These are phyloP conservation scores for Poecilia wingei DNA, from an alignment of 2,797 vertebrate species.

Conservation along the genomic window DNA sequence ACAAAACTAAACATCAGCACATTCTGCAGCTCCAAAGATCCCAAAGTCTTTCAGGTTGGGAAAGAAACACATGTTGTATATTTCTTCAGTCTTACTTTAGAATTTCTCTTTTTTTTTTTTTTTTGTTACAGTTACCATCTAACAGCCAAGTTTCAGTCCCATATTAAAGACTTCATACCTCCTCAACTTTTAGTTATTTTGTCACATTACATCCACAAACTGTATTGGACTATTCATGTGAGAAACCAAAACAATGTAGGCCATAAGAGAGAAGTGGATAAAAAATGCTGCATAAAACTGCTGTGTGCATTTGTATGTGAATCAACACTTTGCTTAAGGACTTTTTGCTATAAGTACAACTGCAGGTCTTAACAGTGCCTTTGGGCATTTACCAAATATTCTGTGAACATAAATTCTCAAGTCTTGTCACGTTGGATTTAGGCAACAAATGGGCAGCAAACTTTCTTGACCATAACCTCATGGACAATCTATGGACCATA, in stretches of 20 bases:
- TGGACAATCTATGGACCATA: background rate
- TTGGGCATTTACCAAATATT: background rate
- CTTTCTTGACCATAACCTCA: no score
- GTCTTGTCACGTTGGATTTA: background rate
- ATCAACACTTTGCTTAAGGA: background rate
- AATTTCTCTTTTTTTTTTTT: background rate
- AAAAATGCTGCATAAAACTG: background rate
- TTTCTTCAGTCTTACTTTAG: background rate
- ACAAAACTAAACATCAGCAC: slow-evolving; percentile 54
- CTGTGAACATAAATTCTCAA: background rate
- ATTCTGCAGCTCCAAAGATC: slow-evolving; percentile 20
- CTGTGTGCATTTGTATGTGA: background rate
- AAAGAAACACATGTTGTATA: slow-evolving; percentile 7
- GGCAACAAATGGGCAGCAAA: no score
- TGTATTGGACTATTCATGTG: background rate
- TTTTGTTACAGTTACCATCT: background rate
- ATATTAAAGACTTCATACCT: background rate
- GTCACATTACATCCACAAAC: background rate
- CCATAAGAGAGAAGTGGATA: background rate
- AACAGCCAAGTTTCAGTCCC: background rate
- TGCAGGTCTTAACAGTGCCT: background rate
- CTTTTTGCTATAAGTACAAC: background rate
- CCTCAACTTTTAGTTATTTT: background rate
- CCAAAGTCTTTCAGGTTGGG: slow-evolving; percentile 3
- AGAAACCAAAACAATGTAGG: background rate